A percentile compares a stretch with the other conserved stretches of the same genome.
Conservation (phyloP, 2,797 vertebrate genomes). For the Carapus acus region DNA sequence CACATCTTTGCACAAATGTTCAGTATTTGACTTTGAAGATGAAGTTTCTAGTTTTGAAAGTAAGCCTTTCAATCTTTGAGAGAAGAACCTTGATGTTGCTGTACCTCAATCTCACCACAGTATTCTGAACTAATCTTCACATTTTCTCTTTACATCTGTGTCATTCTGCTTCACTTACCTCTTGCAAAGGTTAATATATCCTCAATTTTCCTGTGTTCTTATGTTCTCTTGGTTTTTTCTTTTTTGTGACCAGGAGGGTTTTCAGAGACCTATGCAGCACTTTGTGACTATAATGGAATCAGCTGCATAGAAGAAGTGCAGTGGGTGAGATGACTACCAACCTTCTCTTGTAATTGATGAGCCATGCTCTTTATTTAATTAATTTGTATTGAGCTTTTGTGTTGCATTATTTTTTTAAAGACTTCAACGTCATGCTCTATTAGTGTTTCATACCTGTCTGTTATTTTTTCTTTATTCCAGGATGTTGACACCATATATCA, state of each 20-base stretch:
- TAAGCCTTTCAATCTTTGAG: conserved; percentile 58
- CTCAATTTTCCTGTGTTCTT: conserved; percentile 14
- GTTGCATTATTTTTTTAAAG: conserved; percentile 6
- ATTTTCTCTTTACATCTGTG: neutral
- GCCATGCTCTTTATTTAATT: neutral
- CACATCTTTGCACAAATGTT: too few species aligned
- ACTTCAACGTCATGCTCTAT: neutral
- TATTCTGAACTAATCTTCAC: conserved; percentile 40
- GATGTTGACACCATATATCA: conserved; percentile 94
- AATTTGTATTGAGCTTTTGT: conserved; percentile 11
- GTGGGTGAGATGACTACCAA: conserved; percentile 72
- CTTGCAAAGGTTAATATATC: neutral
- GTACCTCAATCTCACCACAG: conserved; percentile 57
- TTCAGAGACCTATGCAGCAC: conserved; percentile 87
- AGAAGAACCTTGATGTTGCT: conserved; percentile 44
- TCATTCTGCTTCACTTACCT: conserved; percentile 28
- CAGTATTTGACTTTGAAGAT: conserved; percentile 25
- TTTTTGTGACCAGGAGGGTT: conserved; percentile 76
- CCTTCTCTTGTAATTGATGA: neutral
- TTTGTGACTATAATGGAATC: conserved; percentile 90
- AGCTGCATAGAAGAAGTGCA: conserved; percentile 91
- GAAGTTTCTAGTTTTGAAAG: conserved; percentile 36
- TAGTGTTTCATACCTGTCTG: conserved; percentile 1
- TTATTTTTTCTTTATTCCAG: conserved; percentile 54
- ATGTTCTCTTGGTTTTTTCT: conserved; percentile 12